These are phyloP conservation scores for Calycopis cecrops DNA, from an alignment of 1,140 invertebrate species.

Conservation along the genomic window DNA sequence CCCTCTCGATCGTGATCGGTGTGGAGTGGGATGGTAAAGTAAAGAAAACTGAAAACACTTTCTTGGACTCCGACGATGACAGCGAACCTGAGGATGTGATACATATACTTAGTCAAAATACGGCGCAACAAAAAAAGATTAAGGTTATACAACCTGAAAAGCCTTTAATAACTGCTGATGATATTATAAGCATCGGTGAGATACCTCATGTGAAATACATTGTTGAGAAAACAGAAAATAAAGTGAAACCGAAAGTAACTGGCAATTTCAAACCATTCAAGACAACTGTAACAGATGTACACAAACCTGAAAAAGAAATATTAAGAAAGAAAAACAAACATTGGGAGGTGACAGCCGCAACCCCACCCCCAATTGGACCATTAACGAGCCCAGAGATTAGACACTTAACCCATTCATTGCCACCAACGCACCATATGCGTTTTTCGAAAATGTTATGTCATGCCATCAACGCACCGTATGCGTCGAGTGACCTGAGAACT, in stretches of 20 bases:
- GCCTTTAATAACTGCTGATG: conserved; percentile 77
- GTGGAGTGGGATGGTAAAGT: conserved; percentile 81
- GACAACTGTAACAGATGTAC: conserved; percentile 78
- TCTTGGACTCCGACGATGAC: conserved; percentile 80
- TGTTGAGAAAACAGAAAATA: conserved; percentile 76
- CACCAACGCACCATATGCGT: no score
- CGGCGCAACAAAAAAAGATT: conserved; percentile 76
- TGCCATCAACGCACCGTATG: no score
- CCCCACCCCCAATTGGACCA: conserved; percentile 77
- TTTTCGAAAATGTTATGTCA: no score
- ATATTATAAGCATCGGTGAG: conserved; percentile 77
- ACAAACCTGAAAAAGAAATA: conserved; percentile 79
- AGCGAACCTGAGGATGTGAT: conserved; percentile 79
- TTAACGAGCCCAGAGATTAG: no score
- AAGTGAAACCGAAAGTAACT: conserved; percentile 40
- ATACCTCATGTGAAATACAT: conserved; percentile 77
- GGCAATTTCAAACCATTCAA: conserved; percentile 79
- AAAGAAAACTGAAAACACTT: conserved; percentile 49
- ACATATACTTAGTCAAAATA: conserved; percentile 79
- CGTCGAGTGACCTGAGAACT: no score
- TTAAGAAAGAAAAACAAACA: conserved; percentile 75
- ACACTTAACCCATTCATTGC: no score
- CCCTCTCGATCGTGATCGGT: no score
- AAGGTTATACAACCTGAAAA: conserved; percentile 73
- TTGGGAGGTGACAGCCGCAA: conserved; percentile 83